Evolutionary conservation across 2,888 invertebrate genomes (phyloP).

Genomic region (Chamaedrilus cognettii): DNA sequence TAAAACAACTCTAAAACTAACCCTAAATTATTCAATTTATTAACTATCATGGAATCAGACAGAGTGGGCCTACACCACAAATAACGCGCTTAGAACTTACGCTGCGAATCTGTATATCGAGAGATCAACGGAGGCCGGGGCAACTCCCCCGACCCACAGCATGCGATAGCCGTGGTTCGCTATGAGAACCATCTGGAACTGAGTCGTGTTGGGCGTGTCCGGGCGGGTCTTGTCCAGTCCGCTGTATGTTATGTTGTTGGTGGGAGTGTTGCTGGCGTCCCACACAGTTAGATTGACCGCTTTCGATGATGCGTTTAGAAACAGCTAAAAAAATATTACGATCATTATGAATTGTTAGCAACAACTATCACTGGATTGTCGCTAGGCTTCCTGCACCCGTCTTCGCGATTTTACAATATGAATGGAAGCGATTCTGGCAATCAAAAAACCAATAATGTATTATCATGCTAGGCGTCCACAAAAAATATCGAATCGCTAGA

Average conservation of each 20-base stretch:
- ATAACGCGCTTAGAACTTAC: background rate
- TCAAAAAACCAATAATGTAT: too few relatives aligned
- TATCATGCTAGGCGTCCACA: too few relatives aligned
- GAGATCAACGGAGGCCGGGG: slow-evolving; percentile 5
- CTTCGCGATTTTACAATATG: too few relatives aligned
- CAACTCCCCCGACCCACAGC: slow-evolving; percentile 9
- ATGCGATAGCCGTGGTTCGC: slow-evolving; percentile 13
- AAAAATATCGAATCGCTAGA: too few relatives aligned
- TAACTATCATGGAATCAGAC: background rate
- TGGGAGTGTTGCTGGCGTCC: background rate
- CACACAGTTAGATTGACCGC: background rate
- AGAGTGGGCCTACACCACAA: background rate
- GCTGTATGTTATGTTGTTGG: background rate
- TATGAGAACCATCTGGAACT: slow-evolving; percentile 16
- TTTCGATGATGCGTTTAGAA: slow-evolving; percentile 12
- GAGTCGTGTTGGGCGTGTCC: slow-evolving; percentile 8
- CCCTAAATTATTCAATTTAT: background rate
- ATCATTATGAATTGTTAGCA: too few relatives aligned
- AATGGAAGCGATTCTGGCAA: too few relatives aligned
- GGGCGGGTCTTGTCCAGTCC: slow-evolving; percentile 3
- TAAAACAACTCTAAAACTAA: too few relatives aligned
- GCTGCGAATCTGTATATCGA: slow-evolving; percentile 4
- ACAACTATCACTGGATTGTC: too few relatives aligned
- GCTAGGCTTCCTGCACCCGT: too few relatives aligned
- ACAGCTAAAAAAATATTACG: slow-evolving; percentile 11